phyloP scores from a whole-genome alignment of 2,888 invertebrate species.

The Lamproptera curius region DNA sequence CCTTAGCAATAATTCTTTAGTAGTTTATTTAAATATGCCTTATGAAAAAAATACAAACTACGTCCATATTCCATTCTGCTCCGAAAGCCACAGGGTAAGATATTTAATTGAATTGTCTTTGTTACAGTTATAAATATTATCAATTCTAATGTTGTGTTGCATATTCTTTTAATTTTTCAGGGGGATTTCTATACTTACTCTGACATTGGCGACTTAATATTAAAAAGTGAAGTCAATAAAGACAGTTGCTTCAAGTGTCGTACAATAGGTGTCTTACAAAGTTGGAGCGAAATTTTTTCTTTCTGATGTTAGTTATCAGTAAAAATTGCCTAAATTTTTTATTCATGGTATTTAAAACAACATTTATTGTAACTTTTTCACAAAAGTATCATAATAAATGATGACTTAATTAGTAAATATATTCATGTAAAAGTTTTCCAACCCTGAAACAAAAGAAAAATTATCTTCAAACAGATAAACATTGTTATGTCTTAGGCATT shows the following conservation, averaged over 20 bases:
- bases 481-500: too few species aligned
- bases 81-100: slow-evolving; percentile 41
- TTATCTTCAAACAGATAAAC: too few species aligned
- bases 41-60: slow-evolving; percentile 30
- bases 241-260: slow-evolving; percentile 43
- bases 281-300: slow-evolving; percentile 47
- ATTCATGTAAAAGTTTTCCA: too few species aligned
- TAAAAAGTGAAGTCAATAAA: slow-evolving; percentile 31
- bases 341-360: too few species aligned
- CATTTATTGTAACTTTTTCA: too few species aligned
- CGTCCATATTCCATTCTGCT: slow-evolving; percentile 39
- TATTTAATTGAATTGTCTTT: background rate
- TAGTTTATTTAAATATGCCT: slow-evolving; percentile 18
- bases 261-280: slow-evolving; percentile 54
- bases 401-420: too few species aligned
- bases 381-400: too few species aligned
- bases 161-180: slow-evolving; percentile 30
- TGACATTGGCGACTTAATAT: slow-evolving; percentile 36
- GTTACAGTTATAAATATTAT: too few species aligned
- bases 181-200: slow-evolving; percentile 46
- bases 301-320: slow-evolving; percentile 53
- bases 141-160: too few species aligned
- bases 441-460: too few species aligned
- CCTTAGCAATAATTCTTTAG: too few species aligned
- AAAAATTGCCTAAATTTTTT: too few species aligned